A percentile compares a stretch with the other conserved stretches of the same genome.
Conservation (phyloP, 2,113 vertebrate species). For the Scomber colias region DNA sequence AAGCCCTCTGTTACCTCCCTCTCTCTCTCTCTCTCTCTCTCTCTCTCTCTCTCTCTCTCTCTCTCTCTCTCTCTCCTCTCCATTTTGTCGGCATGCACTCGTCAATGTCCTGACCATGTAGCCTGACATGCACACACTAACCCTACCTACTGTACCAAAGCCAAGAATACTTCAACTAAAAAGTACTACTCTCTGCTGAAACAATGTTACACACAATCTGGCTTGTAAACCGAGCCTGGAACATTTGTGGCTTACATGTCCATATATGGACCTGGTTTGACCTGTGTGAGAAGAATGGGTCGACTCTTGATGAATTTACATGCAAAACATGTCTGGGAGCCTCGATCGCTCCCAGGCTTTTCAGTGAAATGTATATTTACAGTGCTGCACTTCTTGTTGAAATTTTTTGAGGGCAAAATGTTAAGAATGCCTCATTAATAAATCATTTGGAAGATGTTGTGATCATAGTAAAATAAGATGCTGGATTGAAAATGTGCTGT, state of each 20-base stretch:
- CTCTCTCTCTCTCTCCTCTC: slow-evolving; percentile 1
- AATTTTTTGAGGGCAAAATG: background rate
- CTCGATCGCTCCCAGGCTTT: slow-evolving; percentile 10
- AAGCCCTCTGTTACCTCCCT: slow-evolving; percentile 18
- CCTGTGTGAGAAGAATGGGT: slow-evolving; percentile 59
- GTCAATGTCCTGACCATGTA: background rate
- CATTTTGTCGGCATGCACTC: slow-evolving; percentile 7
- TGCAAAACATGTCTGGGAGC: slow-evolving; percentile 30
- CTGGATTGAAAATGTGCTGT: background rate
- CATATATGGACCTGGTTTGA: slow-evolving; percentile 69
- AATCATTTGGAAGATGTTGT: slow-evolving; percentile 8
- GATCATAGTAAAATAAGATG: background rate
- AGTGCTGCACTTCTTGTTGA: background rate
- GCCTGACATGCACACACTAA: background rate
- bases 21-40: slow-evolving; percentile 12
- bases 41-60: background rate
- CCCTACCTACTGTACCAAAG: background rate
- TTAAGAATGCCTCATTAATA: background rate
- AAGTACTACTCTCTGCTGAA: slow-evolving; percentile 40
- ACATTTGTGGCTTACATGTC: slow-evolving; percentile 55
- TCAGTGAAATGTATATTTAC: slow-evolving; percentile 6
- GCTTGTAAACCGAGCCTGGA: slow-evolving; percentile 48
- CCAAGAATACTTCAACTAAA: slow-evolving; percentile 17
- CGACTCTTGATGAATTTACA: slow-evolving; percentile 51
- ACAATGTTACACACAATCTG: slow-evolving; percentile 56